Conservation (phyloP, 2,113 vertebrate species). For the Echinops telfairi region DNA sequence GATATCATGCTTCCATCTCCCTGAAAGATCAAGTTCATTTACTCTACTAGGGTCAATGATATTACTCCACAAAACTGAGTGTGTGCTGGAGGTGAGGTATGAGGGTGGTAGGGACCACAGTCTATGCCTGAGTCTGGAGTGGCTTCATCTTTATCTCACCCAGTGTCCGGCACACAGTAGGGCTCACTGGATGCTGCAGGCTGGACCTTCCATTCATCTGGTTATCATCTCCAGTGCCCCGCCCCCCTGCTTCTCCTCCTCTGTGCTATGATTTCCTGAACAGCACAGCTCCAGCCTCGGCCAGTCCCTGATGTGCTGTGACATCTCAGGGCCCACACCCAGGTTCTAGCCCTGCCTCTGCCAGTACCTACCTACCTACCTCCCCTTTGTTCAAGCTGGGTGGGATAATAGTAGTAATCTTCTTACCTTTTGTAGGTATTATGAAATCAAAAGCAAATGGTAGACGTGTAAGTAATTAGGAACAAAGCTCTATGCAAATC, state of each 20-base stretch:
- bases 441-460: neutral
- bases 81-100: neutral
- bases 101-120: fast-evolving
- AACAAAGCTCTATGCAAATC: neutral
- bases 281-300: neutral
- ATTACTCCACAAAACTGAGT: neutral
- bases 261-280: fast-evolving
- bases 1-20: neutral
- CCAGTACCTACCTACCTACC: neutral
- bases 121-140: neutral
- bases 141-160: neutral
- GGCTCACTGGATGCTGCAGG: neutral
- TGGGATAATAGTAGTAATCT: neutral
- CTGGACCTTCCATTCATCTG: neutral
- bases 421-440: neutral
- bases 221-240: neutral
- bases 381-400: constrained; percentile 40
- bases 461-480: constrained; percentile 19
- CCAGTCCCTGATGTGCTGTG: neutral
- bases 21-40: neutral
- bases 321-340: neutral
- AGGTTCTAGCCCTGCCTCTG: neutral
- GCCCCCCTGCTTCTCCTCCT: fast-evolving
- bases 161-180: fast-evolving
- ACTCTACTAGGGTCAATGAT: neutral